Base-by-base conservation (phyloP, 2,797 vertebrate species). In the Poecilia wingei region DNA sequence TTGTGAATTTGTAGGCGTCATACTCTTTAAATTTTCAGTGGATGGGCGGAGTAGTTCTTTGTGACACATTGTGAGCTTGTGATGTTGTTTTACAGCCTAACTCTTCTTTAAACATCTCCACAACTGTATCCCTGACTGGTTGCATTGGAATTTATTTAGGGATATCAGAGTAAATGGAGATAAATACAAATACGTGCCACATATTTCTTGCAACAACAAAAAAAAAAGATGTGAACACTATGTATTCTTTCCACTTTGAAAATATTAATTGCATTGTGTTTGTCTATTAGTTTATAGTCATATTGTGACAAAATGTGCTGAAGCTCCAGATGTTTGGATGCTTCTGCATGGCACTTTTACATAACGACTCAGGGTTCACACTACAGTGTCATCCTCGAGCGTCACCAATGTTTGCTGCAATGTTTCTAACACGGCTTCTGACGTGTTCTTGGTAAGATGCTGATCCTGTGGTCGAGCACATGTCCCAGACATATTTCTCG, bases 401-500 rank as follows among this genome's bases (percentile, higher is more conserved):
- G 64, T 22, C 39, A 36, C 20, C 33, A 7, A 1, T 33, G 57
- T 18, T 33, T 33, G 33, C 53, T 31, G 39, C 39, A 43, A n/a
- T 31, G 25, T 75, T 61, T 61, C 6, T 20, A 8, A 74, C 5
- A 6, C 22, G 0, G 22, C 33, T 20, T 57, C 39, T 78, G 78
- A 84, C 49, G 25, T 43, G 16, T 3, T 31, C 39, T 45, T n/a
- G 13, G 70, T 59, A 59, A 78, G 45, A 25, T 55, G 47, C 51
- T 39, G 53, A 75, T 77, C 69, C 22, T 39, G 75, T 73, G 61
- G n/a, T 74, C 66, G 9, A 79, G 78, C 78, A 77, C 74, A 69
- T 33, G n/a, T 74, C 31, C 31, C 20, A 53, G 64, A 39, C 0
- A 51, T 7, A 49, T 64, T 57, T 83, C 71, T 43, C 79, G 49